These are phyloP conservation scores for Cepphus grylle DNA, from an alignment of 2,113 vertebrate species.

Conservation along the genomic window DNA sequence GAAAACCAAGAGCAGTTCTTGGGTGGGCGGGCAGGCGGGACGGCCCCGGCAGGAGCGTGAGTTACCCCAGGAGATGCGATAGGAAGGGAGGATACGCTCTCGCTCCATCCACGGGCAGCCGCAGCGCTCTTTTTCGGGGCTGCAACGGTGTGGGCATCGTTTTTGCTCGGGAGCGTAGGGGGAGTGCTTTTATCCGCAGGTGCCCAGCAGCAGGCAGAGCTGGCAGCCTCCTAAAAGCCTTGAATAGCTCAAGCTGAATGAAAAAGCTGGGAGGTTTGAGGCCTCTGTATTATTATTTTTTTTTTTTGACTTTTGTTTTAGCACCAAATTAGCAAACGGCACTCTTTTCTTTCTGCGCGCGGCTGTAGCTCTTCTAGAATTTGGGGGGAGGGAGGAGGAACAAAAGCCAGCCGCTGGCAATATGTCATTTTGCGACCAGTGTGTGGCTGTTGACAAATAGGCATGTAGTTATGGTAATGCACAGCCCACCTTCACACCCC, in stretches of 20 bases:
- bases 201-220: background rate
- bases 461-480: background rate
- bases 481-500: background rate
- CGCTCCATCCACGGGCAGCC: accelerated
- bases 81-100: background rate
- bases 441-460: background rate
- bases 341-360: background rate
- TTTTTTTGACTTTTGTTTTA: background rate
- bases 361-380: background rate
- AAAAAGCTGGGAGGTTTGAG: background rate
- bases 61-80: background rate
- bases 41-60: background rate
- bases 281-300: background rate
- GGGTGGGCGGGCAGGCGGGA: no score
- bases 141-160: accelerated
- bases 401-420: background rate
- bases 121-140: accelerated
- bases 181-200: background rate
- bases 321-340: background rate
- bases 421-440: background rate
- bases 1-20: background rate
- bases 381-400: background rate
- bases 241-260: background rate
- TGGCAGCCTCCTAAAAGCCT: background rate
- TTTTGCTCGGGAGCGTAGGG: accelerated